Conservation (phyloP, 2,797 vertebrate genomes). For the Urocyon cinereoargenteus region DNA sequence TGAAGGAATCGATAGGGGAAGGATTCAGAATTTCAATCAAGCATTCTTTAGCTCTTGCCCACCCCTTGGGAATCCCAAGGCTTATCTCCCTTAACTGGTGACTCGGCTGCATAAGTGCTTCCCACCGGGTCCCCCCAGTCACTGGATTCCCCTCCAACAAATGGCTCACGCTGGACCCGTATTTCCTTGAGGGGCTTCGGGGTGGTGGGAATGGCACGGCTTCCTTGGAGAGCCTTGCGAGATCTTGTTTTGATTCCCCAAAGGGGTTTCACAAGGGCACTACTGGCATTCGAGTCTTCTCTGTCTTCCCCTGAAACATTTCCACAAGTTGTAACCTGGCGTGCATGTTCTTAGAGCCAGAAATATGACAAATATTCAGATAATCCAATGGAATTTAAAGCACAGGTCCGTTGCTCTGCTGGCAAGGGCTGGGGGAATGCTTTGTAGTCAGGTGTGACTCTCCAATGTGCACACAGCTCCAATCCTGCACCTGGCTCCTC, state of each 20-base stretch:
- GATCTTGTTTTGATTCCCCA: neutral
- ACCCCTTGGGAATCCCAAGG: neutral
- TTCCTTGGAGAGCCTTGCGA: neutral
- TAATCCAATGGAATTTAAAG: slow-evolving; percentile 70
- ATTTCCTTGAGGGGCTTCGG: neutral
- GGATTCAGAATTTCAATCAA: neutral
- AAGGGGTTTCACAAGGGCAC: neutral
- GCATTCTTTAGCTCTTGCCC: neutral
- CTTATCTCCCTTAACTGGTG: neutral
- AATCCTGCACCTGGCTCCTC: neutral
- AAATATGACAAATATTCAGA: slow-evolving; percentile 81
- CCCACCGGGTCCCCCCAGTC: too few species aligned
- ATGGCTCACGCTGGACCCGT: fast-evolving
- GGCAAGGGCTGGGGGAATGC: neutral
- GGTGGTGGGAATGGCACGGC: neutral
- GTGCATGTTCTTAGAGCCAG: slow-evolving; percentile 30
- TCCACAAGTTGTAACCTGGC: slow-evolving; percentile 69
- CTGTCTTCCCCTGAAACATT: neutral
- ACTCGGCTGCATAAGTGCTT: neutral
- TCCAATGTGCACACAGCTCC: neutral
- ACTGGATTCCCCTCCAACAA: neutral
- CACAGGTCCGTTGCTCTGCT: neutral
- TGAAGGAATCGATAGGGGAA: slow-evolving; percentile 28
- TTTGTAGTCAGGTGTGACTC: neutral
- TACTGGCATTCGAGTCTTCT: neutral